Evolutionary conservation across 2,113 vertebrate genomes (phyloP), one percentile per base, ranked within the genome.

Genomic region (Cavia aperea): DNA sequence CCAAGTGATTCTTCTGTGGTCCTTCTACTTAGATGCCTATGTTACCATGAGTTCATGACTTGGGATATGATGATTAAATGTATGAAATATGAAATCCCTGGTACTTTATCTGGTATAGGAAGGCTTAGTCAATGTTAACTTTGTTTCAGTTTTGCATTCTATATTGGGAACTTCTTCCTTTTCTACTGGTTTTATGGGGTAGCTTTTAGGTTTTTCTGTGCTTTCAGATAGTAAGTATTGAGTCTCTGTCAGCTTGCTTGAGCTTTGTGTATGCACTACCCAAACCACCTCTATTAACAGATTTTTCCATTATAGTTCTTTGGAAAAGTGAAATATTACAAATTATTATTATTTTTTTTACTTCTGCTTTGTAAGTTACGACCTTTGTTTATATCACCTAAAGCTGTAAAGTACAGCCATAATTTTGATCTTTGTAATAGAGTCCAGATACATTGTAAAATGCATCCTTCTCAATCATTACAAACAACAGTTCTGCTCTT

Each of bases 171-270:
- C 19, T 46, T 83, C 26, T 21, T 51, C n/a, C 36, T 81, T 82
- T 73, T 63, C 62, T 73, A 7, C 10, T 72, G 54, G 54, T 87
- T 79, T 78, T 36, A 6, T 65, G 26, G 51, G 7, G 3, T 70
- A 62, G n/a, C 65, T 92, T 95, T 88, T 92, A 58, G 39, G 31
- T 83, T 93, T 29, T 29, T 81, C 31, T 73, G 62, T 29, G 54
- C 81, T 85, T 77, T 93, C 51, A 60, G 29, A 58, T 85, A 39
- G 49, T 7, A 6, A 51, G 72, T 88, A 0, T 88, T 78, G 16
- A 23, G 13, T 86, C 26, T 90, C 56, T 65, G 2, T 93, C 46
- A n/a, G 4, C 89, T 89, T 56, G 63, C 65, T 95, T 93, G 72
- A 81, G 62, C 51, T 95, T 91, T 68, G 78, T 87, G 3, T 85